Base-by-base conservation (phyloP, 2,797 vertebrate species). In the Apodemus agrarius region DNA sequence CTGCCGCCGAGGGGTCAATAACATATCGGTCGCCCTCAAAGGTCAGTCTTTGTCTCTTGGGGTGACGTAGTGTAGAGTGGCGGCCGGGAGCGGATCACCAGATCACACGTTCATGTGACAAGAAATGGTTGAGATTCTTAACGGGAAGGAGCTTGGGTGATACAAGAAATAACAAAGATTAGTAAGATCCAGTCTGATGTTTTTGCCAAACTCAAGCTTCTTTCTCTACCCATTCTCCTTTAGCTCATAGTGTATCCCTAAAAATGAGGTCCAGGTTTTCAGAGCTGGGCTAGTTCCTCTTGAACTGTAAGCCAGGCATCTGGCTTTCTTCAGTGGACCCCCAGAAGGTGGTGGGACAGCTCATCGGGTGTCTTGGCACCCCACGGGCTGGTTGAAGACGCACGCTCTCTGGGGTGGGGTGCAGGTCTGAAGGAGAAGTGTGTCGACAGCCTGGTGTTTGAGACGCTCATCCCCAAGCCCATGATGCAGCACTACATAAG, bases 401-500 rank as follows among this genome's bases (percentile, higher is more conserved):
- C 49, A 8, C 0, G 0, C 76, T 81, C 40, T 63, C 63, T 94
- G 78, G 91, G 74, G 96, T 52, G 34, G 87, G 80, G 16, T 40
- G 43, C 98, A 99, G 99, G 99, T 97, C 98, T 99, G 94, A 99
- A 98, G 98, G 99, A 99, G 97, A 99, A 99, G 97, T 99, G 99
- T 0, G 99, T 99, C 69, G 99, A 99, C 98, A 99, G 99, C 46
- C 98, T 99, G 97, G 99, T 99, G 97, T 99, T 99, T 0, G 99
- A 99, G 98, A 99, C 99, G 0, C 99, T 99, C 61, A 99, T 99
- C 95, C 99, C 99, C 72, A 99, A 99, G 98, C 99, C 99, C 74
- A 99, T 99, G 99, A 99, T 99, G 99, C 99, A 99, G 98, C 99
- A 99, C 94, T 99, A 99, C 98, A 99, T 99, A 97, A 99, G 99